Conservation (phyloP, 2,113 vertebrate genomes). For the Oryzias javanicus region DNA sequence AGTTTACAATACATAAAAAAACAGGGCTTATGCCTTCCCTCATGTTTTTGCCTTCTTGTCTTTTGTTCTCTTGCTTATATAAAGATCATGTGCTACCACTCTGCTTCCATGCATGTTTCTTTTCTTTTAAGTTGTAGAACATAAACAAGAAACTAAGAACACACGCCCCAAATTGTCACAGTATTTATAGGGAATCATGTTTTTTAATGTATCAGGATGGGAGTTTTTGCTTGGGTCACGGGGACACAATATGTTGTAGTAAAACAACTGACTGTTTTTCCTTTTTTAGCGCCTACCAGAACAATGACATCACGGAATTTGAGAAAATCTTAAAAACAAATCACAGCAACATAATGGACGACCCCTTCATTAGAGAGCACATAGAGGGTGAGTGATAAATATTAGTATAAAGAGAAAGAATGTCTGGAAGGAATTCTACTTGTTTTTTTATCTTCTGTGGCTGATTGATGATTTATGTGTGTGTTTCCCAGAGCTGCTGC, state of each 20-base stretch:
- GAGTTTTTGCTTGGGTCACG: constrained; percentile 12
- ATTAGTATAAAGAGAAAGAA: not conserved
- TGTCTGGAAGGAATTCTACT: not conserved
- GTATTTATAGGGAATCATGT: constrained; percentile 43
- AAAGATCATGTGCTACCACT: constrained; percentile 4
- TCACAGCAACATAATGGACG: constrained; percentile 99
- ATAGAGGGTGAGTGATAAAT: constrained; percentile 89
- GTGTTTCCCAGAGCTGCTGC: constrained; percentile 87
- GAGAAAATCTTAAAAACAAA: constrained; percentile 99
- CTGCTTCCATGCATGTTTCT: constrained; percentile 12
- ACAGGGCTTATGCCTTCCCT: constrained; percentile 1
- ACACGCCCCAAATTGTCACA: constrained; percentile 19
- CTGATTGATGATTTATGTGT: constrained; percentile 24
- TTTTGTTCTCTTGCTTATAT: constrained; percentile 15
- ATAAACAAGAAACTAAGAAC: constrained; percentile 37
- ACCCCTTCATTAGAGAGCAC: constrained; percentile 98
- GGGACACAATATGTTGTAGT: constrained; percentile 39
- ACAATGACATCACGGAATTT: constrained; percentile 99
- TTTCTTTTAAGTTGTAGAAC: not conserved
- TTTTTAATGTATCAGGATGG: constrained; percentile 37
- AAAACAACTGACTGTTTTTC: constrained; percentile 42
- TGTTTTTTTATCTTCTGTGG: not conserved
- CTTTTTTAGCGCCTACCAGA: constrained; percentile 95
- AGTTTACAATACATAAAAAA: not conserved
- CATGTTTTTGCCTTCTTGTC: constrained; percentile 16